These are phyloP conservation scores for Myodes glareolus DNA, from an alignment of 2,113 vertebrate genomes.

Conservation along the genomic window DNA sequence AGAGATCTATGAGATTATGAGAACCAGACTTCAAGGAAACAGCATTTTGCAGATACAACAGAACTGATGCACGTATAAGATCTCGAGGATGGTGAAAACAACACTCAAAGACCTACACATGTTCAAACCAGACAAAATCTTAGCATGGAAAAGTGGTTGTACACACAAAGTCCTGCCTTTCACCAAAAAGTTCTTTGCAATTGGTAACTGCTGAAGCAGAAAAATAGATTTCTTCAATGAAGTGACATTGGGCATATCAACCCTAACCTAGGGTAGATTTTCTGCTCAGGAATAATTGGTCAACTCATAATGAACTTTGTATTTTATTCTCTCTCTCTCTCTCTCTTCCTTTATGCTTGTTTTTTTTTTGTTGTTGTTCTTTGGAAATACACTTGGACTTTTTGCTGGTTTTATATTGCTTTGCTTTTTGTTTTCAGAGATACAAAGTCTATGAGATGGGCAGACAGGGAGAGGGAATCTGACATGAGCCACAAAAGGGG, in stretches of 20 bases:
- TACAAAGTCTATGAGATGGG: background rate
- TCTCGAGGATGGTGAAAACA: background rate
- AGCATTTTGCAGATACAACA: background rate
- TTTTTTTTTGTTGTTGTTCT: background rate
- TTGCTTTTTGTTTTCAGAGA: background rate
- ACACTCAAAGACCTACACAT: background rate
- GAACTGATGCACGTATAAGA: background rate
- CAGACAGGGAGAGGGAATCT: background rate
- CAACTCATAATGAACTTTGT: background rate
- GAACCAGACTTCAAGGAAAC: background rate
- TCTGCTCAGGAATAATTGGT: background rate
- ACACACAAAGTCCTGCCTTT: background rate
- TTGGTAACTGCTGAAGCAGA: background rate
- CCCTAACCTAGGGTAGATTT: background rate
- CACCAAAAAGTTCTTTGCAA: background rate
- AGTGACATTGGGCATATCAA: background rate
- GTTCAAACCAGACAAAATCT: background rate
- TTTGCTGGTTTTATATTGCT: background rate
- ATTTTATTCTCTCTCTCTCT: background rate
- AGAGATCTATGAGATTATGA: background rate
- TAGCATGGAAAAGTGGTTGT: background rate
- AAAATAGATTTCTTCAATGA: background rate
- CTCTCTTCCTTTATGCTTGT: background rate
- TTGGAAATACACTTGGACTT: no score
- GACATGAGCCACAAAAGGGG: background rate